phyloP scores from a whole-genome alignment of 2,113 vertebrate species.

The Gallinago paraguaiae region DNA sequence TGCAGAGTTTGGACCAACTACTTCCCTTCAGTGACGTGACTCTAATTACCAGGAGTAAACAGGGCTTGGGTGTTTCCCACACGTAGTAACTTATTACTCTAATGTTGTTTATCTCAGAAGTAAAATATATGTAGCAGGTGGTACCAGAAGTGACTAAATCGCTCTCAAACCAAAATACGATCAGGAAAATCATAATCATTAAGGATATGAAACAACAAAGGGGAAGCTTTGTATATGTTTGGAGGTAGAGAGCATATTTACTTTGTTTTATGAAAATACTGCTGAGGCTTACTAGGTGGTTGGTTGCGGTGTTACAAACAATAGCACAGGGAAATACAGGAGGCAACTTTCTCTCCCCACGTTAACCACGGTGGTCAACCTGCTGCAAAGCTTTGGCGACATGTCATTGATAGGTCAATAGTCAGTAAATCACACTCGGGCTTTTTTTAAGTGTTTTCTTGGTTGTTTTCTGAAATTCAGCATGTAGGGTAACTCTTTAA shows the following conservation, averaged over 20 bases:
- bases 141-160: background rate
- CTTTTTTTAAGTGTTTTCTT: background rate
- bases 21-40: background rate
- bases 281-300: background rate
- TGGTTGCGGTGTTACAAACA: background rate
- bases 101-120: conserved; percentile 19
- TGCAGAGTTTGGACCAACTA: background rate
- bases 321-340: background rate
- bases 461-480: background rate
- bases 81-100: conserved; percentile 14
- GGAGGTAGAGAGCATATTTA: background rate
- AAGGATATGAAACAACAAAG: conserved; percentile 2
- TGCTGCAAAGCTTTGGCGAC: background rate
- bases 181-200: background rate
- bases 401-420: background rate
- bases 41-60: background rate
- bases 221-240: background rate
- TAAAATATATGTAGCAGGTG: background rate
- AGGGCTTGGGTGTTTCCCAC: conserved; percentile 22
- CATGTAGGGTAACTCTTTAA: background rate
- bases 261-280: conserved; percentile 13
- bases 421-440: background rate
- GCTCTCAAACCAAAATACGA: background rate
- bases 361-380: background rate
- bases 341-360: background rate